Base-by-base conservation (phyloP, 2,888 invertebrate genomes). In the Isotomurus palustris region DNA sequence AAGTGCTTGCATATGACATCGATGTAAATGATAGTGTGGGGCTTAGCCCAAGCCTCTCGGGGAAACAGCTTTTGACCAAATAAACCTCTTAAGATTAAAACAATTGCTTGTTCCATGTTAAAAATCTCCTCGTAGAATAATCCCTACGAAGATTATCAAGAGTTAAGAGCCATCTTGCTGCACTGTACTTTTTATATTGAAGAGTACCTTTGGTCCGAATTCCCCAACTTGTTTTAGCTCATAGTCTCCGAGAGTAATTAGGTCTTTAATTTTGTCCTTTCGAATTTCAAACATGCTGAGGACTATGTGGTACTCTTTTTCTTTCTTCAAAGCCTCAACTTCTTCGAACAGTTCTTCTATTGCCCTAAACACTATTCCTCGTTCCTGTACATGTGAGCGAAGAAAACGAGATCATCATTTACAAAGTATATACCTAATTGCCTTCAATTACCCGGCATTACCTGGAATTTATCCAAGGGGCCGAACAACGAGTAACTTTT, bases 401-500 rank as follows among this genome's bases (percentile, higher is more conserved):
- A 35, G 22, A 8, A 25, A 17, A 45, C 14, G 12, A 24, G 21
- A 10, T 6, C 14, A 45, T 22, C 22, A 45, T 8, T 45, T n/a
- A 5, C 19, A 24, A 14, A 10, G 32, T 32, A 32, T 10, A 8
- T 32, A 10, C 32, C 14, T 32, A 14, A 32, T 32, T 8, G 32
- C 8, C 14, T 32, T 32, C 8, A 10, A 32, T 10, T 10, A 32
- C 32, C 14, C 32, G 14, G 14, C 14, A 10, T 32, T 52, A 65
- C 67, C 29, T 59, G 52, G 51, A 59, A 68, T 43, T 52, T 55
- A 10, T 53, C 59, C 1, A 54, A 28, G 19, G 62, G 48, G 1
- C 69, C 69, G 48, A 68, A 68, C 8, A 69, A 54, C n/a, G 64
- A 60, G 43, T 60, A 67, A 27, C 55, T 56, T 50, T 68, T 69